Base-by-base conservation (phyloP, 1,140 invertebrate species). In the Ladona fulva region DNA sequence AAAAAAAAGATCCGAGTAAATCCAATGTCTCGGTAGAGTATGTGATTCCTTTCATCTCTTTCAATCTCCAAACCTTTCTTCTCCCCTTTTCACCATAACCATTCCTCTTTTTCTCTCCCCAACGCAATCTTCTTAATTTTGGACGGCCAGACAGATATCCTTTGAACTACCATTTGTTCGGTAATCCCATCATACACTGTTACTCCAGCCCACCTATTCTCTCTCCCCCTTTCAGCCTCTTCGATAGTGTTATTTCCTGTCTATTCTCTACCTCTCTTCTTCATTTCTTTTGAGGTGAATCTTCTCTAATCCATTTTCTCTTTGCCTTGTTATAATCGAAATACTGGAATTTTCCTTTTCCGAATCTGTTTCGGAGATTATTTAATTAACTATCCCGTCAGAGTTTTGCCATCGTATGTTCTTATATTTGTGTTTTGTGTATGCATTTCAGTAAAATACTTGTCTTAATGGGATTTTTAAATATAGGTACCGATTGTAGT, bases 31-130 rank as follows among this genome's bases (percentile, higher is more conserved):
- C 52, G 12, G 52, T 8, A 66, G 52, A 66, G 52, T 22, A 12
- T 66, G n/a, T 66, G n/a, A 66, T 66, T 22, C 52, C 16, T 66
- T 66, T 66, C 52, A 66, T 66, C n/a, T 66, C 52, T 66, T 66
- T 66, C 52, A 66, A 66, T 66, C 14, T 66, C 52, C n/a, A 37
- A 66, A 19, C 52, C 52, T 16, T 66, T 22, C 52, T 19, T 66
- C 52, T 66, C n/a, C 52, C 52, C 5, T 12, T 66, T 66, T 66
- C 52, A 12, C 52, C 52, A 22, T 22, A 66, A 66, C 52, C 52
- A 37, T 37, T 66, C 52, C 19, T 52, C 19, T 10, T 19, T 19
- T 19, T 52, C 44, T 11, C 44, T 52, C 44, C 52, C 52, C 52
- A 22, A 66, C 14, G 14, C 52, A 16, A 22, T 66, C 52, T 66